Conservation (phyloP, 2,888 invertebrate genomes). For the Lochmaea crataegi region DNA sequence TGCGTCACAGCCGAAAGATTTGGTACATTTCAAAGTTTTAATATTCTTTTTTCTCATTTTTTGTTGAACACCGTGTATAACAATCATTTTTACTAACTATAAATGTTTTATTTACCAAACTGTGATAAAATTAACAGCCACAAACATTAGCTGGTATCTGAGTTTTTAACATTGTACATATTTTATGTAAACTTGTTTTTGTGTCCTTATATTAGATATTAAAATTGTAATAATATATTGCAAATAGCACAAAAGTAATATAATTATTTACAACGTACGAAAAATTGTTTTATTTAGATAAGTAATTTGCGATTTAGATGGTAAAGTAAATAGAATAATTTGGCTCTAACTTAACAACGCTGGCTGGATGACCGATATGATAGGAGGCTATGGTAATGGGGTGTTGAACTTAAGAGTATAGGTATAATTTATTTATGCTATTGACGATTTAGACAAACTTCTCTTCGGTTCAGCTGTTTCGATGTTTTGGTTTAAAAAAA, state of each 20-base stretch:
- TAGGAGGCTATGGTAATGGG: too few species aligned
- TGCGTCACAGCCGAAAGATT: too few species aligned
- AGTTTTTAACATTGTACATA: slow-evolving; percentile 16
- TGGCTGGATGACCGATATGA: too few species aligned
- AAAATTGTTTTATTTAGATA: slow-evolving; percentile 6
- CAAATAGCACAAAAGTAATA: slow-evolving; percentile 16
- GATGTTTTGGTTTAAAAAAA: too few species aligned
- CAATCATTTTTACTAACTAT: neutral
- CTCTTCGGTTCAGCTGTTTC: too few species aligned
- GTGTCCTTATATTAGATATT: slow-evolving; percentile 1
- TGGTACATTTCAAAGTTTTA: too few species aligned
- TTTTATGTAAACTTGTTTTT: slow-evolving; percentile 10
- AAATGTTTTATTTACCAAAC: slow-evolving; percentile 15
- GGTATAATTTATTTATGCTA: too few species aligned
- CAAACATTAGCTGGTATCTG: slow-evolving; percentile 6
- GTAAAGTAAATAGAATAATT: neutral
- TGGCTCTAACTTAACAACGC: too few species aligned
- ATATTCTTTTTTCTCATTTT: neutral
- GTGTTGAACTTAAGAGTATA: too few species aligned
- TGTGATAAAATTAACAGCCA: slow-evolving; percentile 19
- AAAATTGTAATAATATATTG: neutral
- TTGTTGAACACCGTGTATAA: neutral
- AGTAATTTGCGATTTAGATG: too few species aligned
- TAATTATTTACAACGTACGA: slow-evolving; percentile 2
- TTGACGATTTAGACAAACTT: too few species aligned